Conservation (phyloP, 2,888 invertebrate species). For the Fragum whitleyi region DNA sequence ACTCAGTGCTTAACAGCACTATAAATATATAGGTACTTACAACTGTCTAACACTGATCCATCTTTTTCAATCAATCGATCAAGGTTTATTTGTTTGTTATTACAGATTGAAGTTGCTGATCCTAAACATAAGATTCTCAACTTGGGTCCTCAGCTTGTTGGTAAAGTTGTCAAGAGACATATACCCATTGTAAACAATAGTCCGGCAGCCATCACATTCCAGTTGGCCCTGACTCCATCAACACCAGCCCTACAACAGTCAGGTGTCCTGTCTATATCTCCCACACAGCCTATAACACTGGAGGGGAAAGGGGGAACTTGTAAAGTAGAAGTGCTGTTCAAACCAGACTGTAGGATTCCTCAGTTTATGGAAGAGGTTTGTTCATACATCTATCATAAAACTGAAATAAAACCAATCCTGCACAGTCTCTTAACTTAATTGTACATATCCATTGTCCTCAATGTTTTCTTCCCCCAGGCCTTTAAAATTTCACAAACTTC, state of each 20-base stretch:
- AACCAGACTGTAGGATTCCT: slow-evolving; percentile 82
- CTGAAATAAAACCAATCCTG: neutral
- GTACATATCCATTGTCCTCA: no score
- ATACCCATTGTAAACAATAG: slow-evolving; percentile 85
- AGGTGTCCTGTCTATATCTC: slow-evolving; percentile 77
- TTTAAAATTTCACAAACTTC: no score
- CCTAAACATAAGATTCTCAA: slow-evolving; percentile 83
- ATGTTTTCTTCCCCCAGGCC: no score
- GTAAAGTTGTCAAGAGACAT: slow-evolving; percentile 78
- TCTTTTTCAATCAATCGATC: no score
- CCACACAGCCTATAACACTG: slow-evolving; percentile 80
- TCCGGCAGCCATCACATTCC: slow-evolving; percentile 83
- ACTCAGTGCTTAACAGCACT: no score
- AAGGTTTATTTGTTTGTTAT: slow-evolving; percentile 2
- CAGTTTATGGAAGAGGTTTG: slow-evolving; percentile 84
- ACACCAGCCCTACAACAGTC: slow-evolving; percentile 79
- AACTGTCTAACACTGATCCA: no score
- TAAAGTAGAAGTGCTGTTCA: slow-evolving; percentile 82
- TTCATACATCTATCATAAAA: neutral
- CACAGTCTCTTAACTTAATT: no score
- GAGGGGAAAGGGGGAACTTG: slow-evolving; percentile 80
- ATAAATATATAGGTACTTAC: no score
- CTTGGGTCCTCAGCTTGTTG: slow-evolving; percentile 82
- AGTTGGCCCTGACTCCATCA: slow-evolving; percentile 82
- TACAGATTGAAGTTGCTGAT: slow-evolving; percentile 83